Base-by-base conservation (phyloP, 1,140 invertebrate species). In the Pseudomyrmex pallidus region DNA sequence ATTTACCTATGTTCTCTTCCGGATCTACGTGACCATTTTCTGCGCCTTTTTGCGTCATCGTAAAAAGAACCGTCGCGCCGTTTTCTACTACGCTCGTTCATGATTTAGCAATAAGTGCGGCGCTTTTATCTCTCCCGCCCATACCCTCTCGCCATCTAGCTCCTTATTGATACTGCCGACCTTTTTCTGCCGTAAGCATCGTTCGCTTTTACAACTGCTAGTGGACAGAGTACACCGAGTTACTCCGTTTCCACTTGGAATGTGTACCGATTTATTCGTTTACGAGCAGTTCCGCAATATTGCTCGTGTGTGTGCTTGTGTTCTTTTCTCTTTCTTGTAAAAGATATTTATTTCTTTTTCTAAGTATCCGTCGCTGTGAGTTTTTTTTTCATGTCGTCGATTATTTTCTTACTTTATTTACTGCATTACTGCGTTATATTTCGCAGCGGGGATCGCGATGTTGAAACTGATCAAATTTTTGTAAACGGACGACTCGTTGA, bases 81-180 rank as follows among this genome's bases (percentile, higher is more conserved):
- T 15, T 22, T 57, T 57, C 74, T n/a, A 48, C 64, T 78, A 13
- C 35, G 54, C 44, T 78, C 63, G 50, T 78, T 78, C 74, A 78
- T 78, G 74, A 68, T 68, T 78, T 78, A 68, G 63, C 74, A 78
- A 78, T 78, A 78, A 78, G 74, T 68, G 66, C 52, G 63, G 44
- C 35, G 63, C 74, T 78, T 78, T 78, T 78, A 78, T 68, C 74
- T 67, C 63, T 83, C 61, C 12, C 64, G 35, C 25, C 50, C 70
- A 44, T 68, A 20, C 54, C 52, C 62, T 67, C 52, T 17, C 20
- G 50, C 74, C 63, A 64, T 74, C 80, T 74, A 46, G 80, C 61
- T 10, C 20, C 46, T 83, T 74, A 64, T 74, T 64, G 70, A 74
- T 74, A 74, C 61, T 83, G 52, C 72, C 80, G 52, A 74, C 48